Base-by-base conservation (phyloP, 2,888 invertebrate genomes). In the Atethmia centrago region DNA sequence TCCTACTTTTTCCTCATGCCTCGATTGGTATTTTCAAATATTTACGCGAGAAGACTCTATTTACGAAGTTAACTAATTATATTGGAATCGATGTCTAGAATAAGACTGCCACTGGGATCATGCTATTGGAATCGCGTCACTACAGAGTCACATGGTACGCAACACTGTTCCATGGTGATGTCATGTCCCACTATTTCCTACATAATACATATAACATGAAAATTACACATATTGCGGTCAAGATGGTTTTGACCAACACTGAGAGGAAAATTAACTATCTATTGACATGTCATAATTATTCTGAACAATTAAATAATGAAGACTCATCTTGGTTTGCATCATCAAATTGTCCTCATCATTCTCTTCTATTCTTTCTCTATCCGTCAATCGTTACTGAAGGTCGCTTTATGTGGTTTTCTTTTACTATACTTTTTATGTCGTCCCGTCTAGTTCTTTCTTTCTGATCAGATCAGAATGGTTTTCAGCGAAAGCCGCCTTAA, bases 81-180 rank as follows among this genome's bases (percentile, higher is more conserved):
- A 49, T 62, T 66, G 2, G 8, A 40, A 59, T 62, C 47, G 31
- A 31, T 61, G 16, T 62, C 64, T 65, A 69, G 28, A 83, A 77
- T 70, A 58, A 47, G 51, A 47, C 49, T 55, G 36, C n/a, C 53
- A 45, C 45, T 63, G 61, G 51, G 66, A 78, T 77, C 77, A 66
- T 66, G 71, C 73, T 40, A 75, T 75, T 74, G 77, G 62, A 79
- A 86, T 88, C 88, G 79, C 89, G 86, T 88, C 89, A 90, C 71
- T 53, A 73, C 77, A 86, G 86, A 85, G 85, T 88, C 85, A 84
- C 68, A 70, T 77, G 74, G 59, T 74, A 56, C 72, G 66, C 71
- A 70, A 61, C n/a, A 80, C 79, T 77, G 70, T 72, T 73, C 79
- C 83, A 81, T 70, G 75, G 59, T 86, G 87, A 86, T 86, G 87